Evolutionary conservation across 1,140 invertebrate species (phyloP).

Genomic region (Coptotermes formosanus): DNA sequence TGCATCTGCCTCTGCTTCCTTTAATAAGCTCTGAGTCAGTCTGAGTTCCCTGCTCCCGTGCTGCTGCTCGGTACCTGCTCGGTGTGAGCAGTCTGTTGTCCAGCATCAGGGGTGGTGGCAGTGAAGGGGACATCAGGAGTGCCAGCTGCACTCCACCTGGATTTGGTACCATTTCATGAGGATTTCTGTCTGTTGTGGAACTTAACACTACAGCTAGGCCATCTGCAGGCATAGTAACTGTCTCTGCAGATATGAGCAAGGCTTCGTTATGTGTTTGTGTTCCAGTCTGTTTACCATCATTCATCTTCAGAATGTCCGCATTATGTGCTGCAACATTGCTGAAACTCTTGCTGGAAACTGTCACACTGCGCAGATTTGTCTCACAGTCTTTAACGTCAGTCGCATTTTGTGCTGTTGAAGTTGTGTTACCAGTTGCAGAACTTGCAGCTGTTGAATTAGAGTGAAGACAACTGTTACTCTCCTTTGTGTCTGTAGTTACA

Average conservation of each 20-base stretch:
- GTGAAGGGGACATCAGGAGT: constrained; percentile 36
- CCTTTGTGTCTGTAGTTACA: background rate
- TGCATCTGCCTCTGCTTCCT: background rate
- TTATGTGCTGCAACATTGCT: background rate
- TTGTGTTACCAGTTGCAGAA: background rate
- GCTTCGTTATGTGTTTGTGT: background rate
- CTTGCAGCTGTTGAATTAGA: background rate
- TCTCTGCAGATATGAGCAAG: constrained; percentile 7
- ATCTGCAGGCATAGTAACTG: constrained; percentile 18
- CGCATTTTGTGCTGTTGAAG: background rate
- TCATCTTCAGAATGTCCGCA: background rate
- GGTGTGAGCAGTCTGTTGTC: constrained; percentile 38
- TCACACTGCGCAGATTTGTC: background rate
- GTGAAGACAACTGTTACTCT: background rate
- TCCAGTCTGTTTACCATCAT: background rate
- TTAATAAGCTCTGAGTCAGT: constrained; percentile 53
- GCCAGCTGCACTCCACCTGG: constrained; percentile 34
- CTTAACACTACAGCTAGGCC: constrained; percentile 23
- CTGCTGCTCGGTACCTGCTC: constrained; percentile 33
- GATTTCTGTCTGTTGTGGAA: background rate
- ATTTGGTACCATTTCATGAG: background rate
- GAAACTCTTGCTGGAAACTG: background rate
- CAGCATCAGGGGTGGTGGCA: background rate
- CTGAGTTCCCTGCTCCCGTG: constrained; percentile 64
- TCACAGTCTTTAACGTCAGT: background rate